Conservation (phyloP, 2,797 vertebrate genomes). For the Choloepus didactylus region DNA sequence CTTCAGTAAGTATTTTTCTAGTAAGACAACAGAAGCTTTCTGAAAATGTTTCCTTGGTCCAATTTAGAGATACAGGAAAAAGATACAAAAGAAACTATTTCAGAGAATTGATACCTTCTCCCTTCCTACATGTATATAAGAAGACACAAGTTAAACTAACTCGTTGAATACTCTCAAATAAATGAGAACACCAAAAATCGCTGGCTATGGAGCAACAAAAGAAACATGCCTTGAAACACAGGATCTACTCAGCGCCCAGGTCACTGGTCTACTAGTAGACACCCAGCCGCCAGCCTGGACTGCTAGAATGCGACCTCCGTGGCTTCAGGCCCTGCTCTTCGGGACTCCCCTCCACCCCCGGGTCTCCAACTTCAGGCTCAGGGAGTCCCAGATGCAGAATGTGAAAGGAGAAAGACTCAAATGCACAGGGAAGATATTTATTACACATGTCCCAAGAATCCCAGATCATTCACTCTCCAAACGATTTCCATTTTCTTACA, state of each 20-base stretch:
- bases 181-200: neutral
- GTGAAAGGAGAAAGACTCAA: neutral
- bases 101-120: neutral
- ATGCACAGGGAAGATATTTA: neutral
- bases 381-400: no score
- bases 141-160: neutral
- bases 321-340: neutral
- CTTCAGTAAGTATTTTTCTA: constrained; percentile 9
- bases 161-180: neutral
- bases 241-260: neutral
- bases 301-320: neutral
- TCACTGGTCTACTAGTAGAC: neutral
- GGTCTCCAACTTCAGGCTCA: neutral
- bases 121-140: neutral
- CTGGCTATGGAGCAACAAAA: neutral
- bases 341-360: neutral
- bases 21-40: neutral
- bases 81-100: neutral
- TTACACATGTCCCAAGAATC: neutral
- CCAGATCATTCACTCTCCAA: neutral
- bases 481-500: neutral
- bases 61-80: neutral
- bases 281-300: neutral
- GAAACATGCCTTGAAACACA: neutral
- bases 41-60: neutral